Conservation (phyloP, 2,888 invertebrate genomes). For the Agrochola lota region DNA sequence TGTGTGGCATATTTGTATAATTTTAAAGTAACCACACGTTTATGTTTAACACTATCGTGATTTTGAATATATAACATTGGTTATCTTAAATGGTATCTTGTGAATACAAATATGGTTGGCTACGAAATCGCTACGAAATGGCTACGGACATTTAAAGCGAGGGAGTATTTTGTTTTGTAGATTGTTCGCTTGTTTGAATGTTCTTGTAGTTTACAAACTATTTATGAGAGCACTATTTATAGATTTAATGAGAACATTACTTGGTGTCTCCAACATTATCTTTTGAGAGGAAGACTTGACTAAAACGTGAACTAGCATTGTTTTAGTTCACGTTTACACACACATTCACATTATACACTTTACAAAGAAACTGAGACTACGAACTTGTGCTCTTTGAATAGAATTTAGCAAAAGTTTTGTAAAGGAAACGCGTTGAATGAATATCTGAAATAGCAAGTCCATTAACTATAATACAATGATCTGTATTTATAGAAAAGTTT, state of each 20-base stretch:
- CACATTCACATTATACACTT: neutral
- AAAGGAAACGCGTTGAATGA: neutral
- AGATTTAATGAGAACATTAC: slow-evolving; percentile 6
- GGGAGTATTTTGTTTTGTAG: slow-evolving; percentile 11
- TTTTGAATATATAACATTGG: slow-evolving; percentile 43
- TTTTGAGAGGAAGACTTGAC: neutral
- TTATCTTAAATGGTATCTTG: slow-evolving; percentile 40
- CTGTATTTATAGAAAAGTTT: neutral
- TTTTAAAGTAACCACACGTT: slow-evolving; percentile 69
- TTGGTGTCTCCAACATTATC: neutral
- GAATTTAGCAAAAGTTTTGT: neutral
- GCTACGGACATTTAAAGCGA: slow-evolving; percentile 22
- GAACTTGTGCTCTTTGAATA: neutral
- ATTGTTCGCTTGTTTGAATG: slow-evolving; percentile 13
- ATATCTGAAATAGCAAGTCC: neutral
- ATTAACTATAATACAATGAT: neutral
- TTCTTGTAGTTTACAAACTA: slow-evolving; percentile 8
- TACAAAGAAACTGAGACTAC: neutral
- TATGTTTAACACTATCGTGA: slow-evolving; percentile 43
- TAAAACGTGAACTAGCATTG: neutral
- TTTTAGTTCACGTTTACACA: neutral
- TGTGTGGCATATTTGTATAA: slow-evolving; percentile 68
- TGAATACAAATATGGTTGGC: slow-evolving; percentile 38
- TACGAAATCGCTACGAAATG: slow-evolving; percentile 17
- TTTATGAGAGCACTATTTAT: slow-evolving; percentile 19